phyloP scores from a whole-genome alignment of 2,797 vertebrate species.

The Ctenopoma kingsleyae region DNA sequence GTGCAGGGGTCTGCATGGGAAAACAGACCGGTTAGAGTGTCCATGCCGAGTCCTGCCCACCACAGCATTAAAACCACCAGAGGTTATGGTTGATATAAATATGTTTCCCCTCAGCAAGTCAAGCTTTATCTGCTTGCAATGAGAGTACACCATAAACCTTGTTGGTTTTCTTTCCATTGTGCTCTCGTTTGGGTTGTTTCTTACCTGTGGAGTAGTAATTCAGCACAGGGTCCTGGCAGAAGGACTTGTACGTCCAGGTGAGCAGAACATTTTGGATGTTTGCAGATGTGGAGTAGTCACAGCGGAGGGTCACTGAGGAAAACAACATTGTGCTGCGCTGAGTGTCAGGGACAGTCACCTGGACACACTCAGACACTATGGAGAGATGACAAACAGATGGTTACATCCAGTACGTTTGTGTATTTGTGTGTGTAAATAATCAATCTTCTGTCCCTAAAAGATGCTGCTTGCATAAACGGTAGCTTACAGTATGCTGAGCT shows the following conservation, averaged over 20 bases:
- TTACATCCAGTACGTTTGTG: slow-evolving; percentile 63
- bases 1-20: no score
- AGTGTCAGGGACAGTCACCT: slow-evolving; percentile 70
- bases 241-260: slow-evolving; percentile 94
- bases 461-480: no score
- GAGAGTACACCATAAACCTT: neutral
- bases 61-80: no score
- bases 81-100: no score
- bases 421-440: neutral
- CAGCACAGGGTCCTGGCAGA: slow-evolving; percentile 96
- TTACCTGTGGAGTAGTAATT: slow-evolving; percentile 92
- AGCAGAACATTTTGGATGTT: slow-evolving; percentile 90
- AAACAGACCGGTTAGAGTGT: no score
- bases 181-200: slow-evolving; percentile 5
- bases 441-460: neutral
- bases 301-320: slow-evolving; percentile 86
- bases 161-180: neutral
- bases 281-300: slow-evolving; percentile 94
- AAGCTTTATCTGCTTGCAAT: neutral
- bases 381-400: neutral
- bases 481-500: neutral
- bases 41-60: no score
- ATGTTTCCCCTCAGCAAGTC: neutral
- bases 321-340: slow-evolving; percentile 86
- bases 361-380: slow-evolving; percentile 71